Conservation (phyloP, 2,888 invertebrate genomes). For the Ennomos fuscantarius region DNA sequence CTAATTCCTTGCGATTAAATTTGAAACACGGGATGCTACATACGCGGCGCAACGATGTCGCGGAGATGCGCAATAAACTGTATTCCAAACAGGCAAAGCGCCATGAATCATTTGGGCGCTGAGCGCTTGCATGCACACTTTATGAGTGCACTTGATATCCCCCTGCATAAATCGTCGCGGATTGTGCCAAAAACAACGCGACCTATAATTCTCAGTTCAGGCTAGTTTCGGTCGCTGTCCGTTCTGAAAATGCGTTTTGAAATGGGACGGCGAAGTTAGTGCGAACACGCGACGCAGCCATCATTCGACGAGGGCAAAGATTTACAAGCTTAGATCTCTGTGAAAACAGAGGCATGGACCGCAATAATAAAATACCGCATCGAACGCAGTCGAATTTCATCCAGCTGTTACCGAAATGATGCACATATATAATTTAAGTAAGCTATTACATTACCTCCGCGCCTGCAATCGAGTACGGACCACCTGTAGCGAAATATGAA, state of each 20-base stretch:
- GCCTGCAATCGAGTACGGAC: constrained; percentile 44
- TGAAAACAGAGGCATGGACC: constrained; percentile 1
- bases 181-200: constrained; percentile 70
- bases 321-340: constrained; percentile 35
- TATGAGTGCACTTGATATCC: constrained; percentile 79
- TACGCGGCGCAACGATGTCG: constrained; percentile 42
- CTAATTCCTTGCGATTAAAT: constrained; percentile 41
- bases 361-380: constrained; percentile 3
- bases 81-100: constrained; percentile 60
- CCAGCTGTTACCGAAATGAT: constrained; percentile 12
- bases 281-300: constrained; percentile 56
- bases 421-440: constrained; percentile 37
- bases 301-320: constrained; percentile 49
- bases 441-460: constrained; percentile 35
- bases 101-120: constrained; percentile 63
- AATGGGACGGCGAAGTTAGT: constrained; percentile 55
- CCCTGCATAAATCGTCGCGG: constrained; percentile 71
- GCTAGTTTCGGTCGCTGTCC: constrained; percentile 57
- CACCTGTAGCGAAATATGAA: constrained; percentile 66
- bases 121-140: constrained; percentile 68
- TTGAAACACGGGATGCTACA: constrained; percentile 34
- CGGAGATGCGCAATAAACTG: constrained; percentile 59
- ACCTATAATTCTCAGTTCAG: constrained; percentile 55
- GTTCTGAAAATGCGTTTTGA: constrained; percentile 49
- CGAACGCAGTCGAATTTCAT: background rate